These are phyloP conservation scores for Pterostichus niger DNA, from an alignment of 2,888 invertebrate species.

Conservation along the genomic window DNA sequence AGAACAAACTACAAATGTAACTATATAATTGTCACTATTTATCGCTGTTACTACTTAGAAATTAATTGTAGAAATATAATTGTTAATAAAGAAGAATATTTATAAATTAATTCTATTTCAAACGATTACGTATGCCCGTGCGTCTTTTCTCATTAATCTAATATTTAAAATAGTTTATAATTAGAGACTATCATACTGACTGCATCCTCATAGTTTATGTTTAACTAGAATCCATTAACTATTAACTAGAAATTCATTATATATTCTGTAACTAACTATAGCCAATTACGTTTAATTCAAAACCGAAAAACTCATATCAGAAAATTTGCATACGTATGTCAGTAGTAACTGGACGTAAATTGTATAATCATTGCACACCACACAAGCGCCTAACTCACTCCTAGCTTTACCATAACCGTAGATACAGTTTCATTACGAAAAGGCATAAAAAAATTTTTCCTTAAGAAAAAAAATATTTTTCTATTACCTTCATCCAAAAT, in stretches of 20 bases:
- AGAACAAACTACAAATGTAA: no score
- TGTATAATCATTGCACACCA: slow-evolving; percentile 38
- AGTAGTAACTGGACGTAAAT: slow-evolving; percentile 39
- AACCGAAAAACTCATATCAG: slow-evolving; percentile 31
- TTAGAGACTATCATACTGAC: no score
- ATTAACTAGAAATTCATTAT: slow-evolving; percentile 26
- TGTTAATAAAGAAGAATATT: no score
- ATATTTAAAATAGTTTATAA: no score
- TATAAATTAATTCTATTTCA: no score
- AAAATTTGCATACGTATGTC: slow-evolving; percentile 35
- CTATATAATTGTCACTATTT: no score
- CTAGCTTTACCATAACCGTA: background rate
- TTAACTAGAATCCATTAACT: background rate
- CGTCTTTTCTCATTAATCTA: no score
- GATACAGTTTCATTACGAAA: background rate
- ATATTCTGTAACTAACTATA: slow-evolving; percentile 15
- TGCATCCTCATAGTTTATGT: slow-evolving; percentile 31
- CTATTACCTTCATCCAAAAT: no score
- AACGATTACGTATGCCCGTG: no score
- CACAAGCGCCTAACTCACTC: background rate
- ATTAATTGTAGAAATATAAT: no score
- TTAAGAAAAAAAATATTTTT: no score
- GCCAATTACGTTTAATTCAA: slow-evolving; percentile 36
- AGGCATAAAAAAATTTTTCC: background rate
- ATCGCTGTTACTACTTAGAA: no score